Evolutionary conservation across 2,797 vertebrate genomes (phyloP).

Genomic region (Tragelaphus oryx): DNA sequence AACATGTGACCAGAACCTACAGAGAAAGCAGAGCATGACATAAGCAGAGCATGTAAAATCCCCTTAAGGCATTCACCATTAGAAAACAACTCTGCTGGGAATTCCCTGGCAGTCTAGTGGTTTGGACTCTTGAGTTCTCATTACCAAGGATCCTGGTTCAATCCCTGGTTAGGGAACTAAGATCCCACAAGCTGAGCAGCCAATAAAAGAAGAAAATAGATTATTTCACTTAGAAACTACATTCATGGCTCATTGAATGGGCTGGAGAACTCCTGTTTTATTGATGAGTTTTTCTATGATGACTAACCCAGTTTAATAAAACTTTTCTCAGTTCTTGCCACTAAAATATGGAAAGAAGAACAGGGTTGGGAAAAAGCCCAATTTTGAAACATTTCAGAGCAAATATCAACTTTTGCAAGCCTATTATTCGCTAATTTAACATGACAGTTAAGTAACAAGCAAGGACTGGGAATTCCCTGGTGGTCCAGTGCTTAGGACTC

Average conservation of each 20-base stretch:
- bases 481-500: not conserved
- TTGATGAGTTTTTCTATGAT: not conserved
- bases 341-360: not conserved
- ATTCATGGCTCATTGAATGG: not conserved
- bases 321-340: not conserved
- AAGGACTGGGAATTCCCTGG: not conserved
- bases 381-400: not conserved
- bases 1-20: not conserved
- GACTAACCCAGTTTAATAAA: conserved; percentile 2
- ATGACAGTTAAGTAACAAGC: not conserved
- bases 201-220: not conserved
- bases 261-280: not conserved
- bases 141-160: not conserved
- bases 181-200: not conserved
- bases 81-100: not conserved
- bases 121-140: not conserved
- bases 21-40: not conserved
- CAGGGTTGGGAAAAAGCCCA: not conserved
- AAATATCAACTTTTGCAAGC: conserved; percentile 18
- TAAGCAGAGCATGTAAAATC: not conserved
- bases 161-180: not conserved
- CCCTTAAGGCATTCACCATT: not conserved
- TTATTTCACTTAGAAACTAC: not conserved
- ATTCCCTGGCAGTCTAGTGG: too few relatives aligned
- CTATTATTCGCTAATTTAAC: not conserved